Percentiles rank a stretch among this genome's conserved stretches.
These are phyloP conservation scores for Acanthurus leucopareius DNA, from an alignment of 2,797 vertebrate species.

Conservation along the genomic window DNA sequence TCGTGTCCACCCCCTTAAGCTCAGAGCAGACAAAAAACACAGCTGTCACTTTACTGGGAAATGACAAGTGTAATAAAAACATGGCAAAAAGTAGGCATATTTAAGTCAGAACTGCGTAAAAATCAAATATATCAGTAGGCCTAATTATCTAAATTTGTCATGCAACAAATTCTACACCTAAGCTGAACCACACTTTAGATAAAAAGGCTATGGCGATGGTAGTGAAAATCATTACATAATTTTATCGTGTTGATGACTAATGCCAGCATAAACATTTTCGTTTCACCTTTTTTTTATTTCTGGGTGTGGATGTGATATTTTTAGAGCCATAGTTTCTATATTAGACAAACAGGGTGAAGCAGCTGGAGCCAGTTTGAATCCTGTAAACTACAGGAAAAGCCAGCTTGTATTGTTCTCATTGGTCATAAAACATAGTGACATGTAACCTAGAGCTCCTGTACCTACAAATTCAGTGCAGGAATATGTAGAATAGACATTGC, in stretches of 20 bases:
- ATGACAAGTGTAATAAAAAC: neutral
- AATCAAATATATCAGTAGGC: neutral
- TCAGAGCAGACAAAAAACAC: neutral
- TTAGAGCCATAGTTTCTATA: constrained; percentile 4
- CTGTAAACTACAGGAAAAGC: constrained; percentile 23
- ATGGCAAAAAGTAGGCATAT: neutral
- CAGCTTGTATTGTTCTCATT: constrained; percentile 7
- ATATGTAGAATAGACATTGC: neutral
- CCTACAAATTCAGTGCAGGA: neutral
- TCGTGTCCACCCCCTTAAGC: too few species aligned
- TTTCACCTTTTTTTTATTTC: neutral
- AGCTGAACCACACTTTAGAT: neutral
- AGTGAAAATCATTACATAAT: too few species aligned
- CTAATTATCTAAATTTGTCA: neutral
- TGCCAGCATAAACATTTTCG: neutral
- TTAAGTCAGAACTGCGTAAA: neutral
- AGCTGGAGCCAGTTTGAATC: constrained; percentile 11
- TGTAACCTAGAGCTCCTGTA: neutral
- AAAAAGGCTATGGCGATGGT: too few species aligned
- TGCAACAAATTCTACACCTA: neutral
- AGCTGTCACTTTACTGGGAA: neutral
- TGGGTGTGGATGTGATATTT: constrained; percentile 8
- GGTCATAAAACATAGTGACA: constrained; percentile 8
- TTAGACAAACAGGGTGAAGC: constrained; percentile 12
- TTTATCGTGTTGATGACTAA: neutral